These are phyloP conservation scores for Microctonus brassicae DNA, from an alignment of 2,888 invertebrate species.

Conservation along the genomic window DNA sequence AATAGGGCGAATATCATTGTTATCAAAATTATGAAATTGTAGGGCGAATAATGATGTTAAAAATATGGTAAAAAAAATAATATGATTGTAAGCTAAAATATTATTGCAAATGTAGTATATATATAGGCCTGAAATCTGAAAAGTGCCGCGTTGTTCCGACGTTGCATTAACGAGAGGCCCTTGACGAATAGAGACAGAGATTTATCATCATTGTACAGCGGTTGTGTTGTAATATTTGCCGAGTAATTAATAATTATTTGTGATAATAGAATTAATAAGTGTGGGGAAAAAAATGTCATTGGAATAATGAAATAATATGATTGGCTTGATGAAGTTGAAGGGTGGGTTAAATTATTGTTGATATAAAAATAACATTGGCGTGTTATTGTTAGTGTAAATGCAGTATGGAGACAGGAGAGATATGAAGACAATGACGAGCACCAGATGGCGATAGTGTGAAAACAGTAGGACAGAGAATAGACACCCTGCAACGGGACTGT, in stretches of 20 bases:
- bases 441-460: constrained; percentile 63
- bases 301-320: not conserved
- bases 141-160: constrained; percentile 59
- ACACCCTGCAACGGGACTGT: constrained; percentile 67
- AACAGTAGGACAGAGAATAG: constrained; percentile 64
- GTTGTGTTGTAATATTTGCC: not conserved
- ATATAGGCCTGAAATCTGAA: constrained; percentile 43
- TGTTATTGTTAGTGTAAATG: constrained; percentile 53
- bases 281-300: not conserved
- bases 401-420: constrained; percentile 56
- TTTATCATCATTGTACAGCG: not conserved
- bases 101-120: constrained; percentile 56
- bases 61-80: not conserved
- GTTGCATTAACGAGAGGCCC: constrained; percentile 18
- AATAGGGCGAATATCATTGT: too few species aligned
- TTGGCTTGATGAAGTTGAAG: not conserved
- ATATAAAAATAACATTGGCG: constrained; percentile 20
- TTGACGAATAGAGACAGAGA: not conserved
- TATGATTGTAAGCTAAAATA: constrained; percentile 47
- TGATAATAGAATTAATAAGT: not conserved
- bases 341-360: constrained; percentile 16
- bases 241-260: not conserved
- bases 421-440: constrained; percentile 54
- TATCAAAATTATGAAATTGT: too few species aligned
- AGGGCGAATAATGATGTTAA: too few species aligned